Evolutionary conservation across 2,797 vertebrate species (phyloP), one percentile per base, ranked within the genome.

Genomic region (Cossypha heuglini): DNA sequence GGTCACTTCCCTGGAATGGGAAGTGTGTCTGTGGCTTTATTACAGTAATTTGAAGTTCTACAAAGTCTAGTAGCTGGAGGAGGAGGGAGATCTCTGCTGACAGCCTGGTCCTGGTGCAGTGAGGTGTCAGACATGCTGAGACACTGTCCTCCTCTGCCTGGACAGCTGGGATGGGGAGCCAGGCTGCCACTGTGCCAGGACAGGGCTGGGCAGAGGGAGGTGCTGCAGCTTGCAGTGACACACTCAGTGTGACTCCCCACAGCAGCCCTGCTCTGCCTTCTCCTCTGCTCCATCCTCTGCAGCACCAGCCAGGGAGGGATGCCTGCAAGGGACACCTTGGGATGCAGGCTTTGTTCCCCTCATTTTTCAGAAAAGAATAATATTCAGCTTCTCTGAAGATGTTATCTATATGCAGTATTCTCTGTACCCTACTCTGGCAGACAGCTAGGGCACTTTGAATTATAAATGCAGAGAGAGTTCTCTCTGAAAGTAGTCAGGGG

Each of bases 171-270:
- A 7, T 5, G 17, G 20, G 22, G 21, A 88, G 8, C 26, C 21
- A 52, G 59, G 67, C n/a, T 57, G 17, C 13, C 3, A 2, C 42
- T 64, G 43, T 20, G 38, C 40, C 2, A 3, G 33, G 22, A 5
- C 2, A 9, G 52, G 22, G n/a, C 66, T 46, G 38, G 25, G 31
- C 35, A 78, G 6, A 12, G 24, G 11, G 52, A 52, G 51, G 7
- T 76, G 73, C 29, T 38, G 63, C 37, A 4, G 11, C 51, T 49
- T 2, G 8, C 51, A 12, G 35, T 22, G 29, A 22, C 20, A 13
- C 62, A 26, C n/a, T 35, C 16, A 3, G 28, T 0, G 1, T 43
- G 54, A 22, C 12, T 59, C 13, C 55, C 14, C 5, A 1, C 5
- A n/a, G 62, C 45, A 37, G 16, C 26, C 31, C 42, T 51, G 40